phyloP scores from a whole-genome alignment of 2,888 invertebrate species.

The Aricia artaxerxes region DNA sequence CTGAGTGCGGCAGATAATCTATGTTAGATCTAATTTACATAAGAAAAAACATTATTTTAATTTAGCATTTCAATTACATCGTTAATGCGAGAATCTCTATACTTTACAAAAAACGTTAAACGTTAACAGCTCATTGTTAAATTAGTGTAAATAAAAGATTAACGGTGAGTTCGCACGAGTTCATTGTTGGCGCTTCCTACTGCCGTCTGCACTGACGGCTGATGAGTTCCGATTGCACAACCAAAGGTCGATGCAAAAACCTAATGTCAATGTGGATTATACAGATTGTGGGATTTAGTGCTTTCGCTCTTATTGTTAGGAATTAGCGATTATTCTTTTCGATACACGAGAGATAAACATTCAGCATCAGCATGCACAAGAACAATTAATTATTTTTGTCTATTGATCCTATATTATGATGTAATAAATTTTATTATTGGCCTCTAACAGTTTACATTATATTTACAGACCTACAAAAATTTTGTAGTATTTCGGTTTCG shows the following conservation, averaged over 20 bases:
- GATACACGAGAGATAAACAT: neutral
- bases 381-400: no score
- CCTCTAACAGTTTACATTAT: no score
- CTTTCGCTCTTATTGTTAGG: neutral
- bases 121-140: slow-evolving; percentile 13
- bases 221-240: slow-evolving; percentile 33
- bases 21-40: neutral
- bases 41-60: neutral
- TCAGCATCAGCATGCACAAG: neutral
- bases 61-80: neutral
- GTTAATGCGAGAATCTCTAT: neutral
- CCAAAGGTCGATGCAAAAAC: slow-evolving; percentile 30
- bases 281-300: neutral
- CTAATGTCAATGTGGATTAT: slow-evolving; percentile 24
- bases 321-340: neutral
- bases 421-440: no score
- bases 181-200: slow-evolving; percentile 31
- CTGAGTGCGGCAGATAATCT: neutral
- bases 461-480: no score
- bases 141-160: slow-evolving; percentile 21
- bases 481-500: no score
- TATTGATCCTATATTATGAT: no score
- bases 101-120: neutral
- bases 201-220: slow-evolving; percentile 44
- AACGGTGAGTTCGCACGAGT: slow-evolving; percentile 34